These are phyloP conservation scores for Parelbella ahira DNA, from an alignment of 2,888 invertebrate genomes.

Conservation along the genomic window DNA sequence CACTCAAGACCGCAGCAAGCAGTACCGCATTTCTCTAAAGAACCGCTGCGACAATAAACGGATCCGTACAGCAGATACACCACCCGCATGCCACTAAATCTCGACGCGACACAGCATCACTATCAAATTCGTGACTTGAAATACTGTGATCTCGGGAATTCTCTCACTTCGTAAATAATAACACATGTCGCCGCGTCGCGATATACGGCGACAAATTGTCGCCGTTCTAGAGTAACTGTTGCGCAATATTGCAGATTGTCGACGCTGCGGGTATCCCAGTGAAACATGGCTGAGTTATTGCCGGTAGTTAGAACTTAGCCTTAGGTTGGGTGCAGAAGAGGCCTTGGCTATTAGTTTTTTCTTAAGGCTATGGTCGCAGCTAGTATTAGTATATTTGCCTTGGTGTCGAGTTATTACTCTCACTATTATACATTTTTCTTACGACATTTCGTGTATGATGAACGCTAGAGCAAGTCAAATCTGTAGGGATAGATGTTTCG, in stretches of 20 bases:
- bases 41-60: constrained; percentile 9
- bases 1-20: too few species aligned
- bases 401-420: too few species aligned
- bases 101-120: constrained; percentile 10
- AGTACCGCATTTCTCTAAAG: neutral
- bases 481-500: too few species aligned
- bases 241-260: constrained; percentile 32
- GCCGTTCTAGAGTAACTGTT: constrained; percentile 39
- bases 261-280: constrained; percentile 33
- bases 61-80: constrained; percentile 4
- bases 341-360: too few species aligned
- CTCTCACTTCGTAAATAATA: constrained; percentile 35
- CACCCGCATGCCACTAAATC: constrained; percentile 15
- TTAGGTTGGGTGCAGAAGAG: constrained; percentile 13
- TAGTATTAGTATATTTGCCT: too few species aligned
- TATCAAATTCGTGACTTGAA: constrained; percentile 31
- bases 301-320: constrained; percentile 27
- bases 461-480: too few species aligned
- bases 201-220: constrained; percentile 58
- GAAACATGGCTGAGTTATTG: constrained; percentile 36
- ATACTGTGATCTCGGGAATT: constrained; percentile 26
- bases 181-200: constrained; percentile 37
- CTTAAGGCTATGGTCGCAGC: too few species aligned
- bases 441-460: too few species aligned
- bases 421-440: too few species aligned